These are phyloP conservation scores for Butorides virescens DNA, from an alignment of 2,113 vertebrate genomes.

Conservation along the genomic window DNA sequence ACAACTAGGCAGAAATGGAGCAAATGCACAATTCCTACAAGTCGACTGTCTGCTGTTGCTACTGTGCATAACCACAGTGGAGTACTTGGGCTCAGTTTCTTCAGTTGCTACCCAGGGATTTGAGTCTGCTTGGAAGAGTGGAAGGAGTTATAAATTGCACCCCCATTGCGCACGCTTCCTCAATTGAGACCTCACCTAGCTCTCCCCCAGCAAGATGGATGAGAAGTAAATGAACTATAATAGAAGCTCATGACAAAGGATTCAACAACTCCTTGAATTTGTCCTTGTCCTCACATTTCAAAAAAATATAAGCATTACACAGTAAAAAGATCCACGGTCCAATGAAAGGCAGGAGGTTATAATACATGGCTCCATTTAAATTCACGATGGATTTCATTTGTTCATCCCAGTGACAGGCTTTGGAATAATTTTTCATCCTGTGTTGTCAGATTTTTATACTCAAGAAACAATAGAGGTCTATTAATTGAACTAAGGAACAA, in stretches of 20 bases:
- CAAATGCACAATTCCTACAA: neutral
- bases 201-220: neutral
- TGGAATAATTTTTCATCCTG: constrained; percentile 27
- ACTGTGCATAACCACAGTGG: neutral
- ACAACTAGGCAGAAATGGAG: neutral
- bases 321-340: neutral
- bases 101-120: neutral
- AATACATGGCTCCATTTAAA: constrained; percentile 26
- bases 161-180: neutral
- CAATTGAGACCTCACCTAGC: neutral
- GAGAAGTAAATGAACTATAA: neutral
- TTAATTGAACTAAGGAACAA: constrained; percentile 63
- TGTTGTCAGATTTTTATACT: constrained; percentile 14
- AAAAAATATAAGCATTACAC: neutral
- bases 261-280: neutral
- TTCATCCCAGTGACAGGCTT: neutral
- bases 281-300: neutral
- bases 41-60: neutral
- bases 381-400: constrained; percentile 19
- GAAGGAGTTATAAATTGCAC: neutral
- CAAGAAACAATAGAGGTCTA: constrained; percentile 42
- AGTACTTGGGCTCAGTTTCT: neutral
- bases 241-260: neutral
- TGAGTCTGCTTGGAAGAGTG: neutral
- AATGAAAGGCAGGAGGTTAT: neutral